Percentiles rank a stretch among this genome's conserved stretches.
Conservation (phyloP, 2,888 invertebrate genomes). For the Cephus nigrinus region DNA sequence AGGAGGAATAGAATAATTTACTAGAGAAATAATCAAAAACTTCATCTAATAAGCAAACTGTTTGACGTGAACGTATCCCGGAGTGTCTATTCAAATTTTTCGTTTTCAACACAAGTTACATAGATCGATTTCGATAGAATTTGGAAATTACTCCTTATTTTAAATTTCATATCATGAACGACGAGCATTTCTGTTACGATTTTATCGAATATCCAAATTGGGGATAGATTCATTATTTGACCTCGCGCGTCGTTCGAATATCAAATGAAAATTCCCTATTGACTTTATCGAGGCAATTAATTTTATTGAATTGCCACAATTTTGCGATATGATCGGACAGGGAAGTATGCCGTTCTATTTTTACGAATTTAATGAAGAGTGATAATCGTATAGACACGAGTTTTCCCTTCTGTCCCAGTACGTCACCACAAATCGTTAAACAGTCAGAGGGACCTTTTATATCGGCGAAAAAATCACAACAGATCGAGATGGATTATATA, state of each 20-base stretch:
- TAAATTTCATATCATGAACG: not conserved
- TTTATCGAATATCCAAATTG: not conserved
- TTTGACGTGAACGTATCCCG: not conserved
- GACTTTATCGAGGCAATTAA: not conserved
- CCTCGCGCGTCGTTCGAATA: not conserved
- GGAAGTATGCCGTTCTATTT: not conserved
- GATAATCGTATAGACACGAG: not conserved
- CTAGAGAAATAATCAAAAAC: not conserved
- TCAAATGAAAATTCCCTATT: not conserved
- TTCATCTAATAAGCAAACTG: not conserved
- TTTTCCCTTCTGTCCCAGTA: not conserved
- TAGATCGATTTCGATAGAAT: not conserved
- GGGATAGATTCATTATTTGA: not conserved
- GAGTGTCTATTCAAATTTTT: not conserved
- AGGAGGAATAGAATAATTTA: not conserved
- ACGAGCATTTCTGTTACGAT: not conserved
- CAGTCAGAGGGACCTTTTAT: not conserved
- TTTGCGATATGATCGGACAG: not conserved
- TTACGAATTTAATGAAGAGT: not conserved
- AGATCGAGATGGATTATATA: not conserved
- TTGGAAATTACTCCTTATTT: not conserved
- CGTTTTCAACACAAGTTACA: not conserved
- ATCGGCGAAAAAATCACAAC: not conserved
- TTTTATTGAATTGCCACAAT: not conserved
- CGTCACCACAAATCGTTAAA: not conserved